phyloP scores from a whole-genome alignment of 2,888 invertebrate genomes.

The Cheilosia vernalis region DNA sequence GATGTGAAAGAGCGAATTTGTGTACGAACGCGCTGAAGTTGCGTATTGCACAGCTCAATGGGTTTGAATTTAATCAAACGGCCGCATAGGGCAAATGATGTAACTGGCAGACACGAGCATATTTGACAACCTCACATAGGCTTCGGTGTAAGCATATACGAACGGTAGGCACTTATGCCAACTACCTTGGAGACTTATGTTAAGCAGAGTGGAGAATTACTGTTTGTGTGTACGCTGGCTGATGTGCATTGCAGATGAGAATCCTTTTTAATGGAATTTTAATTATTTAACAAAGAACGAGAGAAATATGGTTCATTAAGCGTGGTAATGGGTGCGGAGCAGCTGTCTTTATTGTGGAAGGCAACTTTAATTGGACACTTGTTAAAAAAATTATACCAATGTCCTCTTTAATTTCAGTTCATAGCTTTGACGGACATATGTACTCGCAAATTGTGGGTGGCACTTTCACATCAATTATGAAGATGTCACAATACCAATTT shows the following conservation, averaged over 20 bases:
- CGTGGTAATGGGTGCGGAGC: slow-evolving; percentile 31
- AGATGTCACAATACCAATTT: too few relatives aligned
- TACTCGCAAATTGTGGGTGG: too few relatives aligned
- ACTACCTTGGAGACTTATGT: slow-evolving; percentile 4
- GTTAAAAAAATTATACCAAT: slow-evolving; percentile 9
- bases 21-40: slow-evolving; percentile 25
- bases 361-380: slow-evolving; percentile 37
- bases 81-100: neutral
- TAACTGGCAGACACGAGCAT: neutral
- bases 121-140: slow-evolving; percentile 14
- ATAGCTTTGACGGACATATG: neutral
- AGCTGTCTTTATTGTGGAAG: slow-evolving; percentile 31
- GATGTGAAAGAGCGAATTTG: slow-evolving; percentile 14
- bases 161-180: neutral
- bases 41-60: slow-evolving; percentile 39
- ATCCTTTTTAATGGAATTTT: slow-evolving; percentile 72
- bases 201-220: neutral
- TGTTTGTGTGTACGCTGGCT: slow-evolving; percentile 3
- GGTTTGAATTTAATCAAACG: slow-evolving; percentile 59
- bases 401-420: neutral
- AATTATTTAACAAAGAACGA: slow-evolving; percentile 71
- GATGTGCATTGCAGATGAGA: slow-evolving; percentile 54
- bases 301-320: slow-evolving; percentile 68
- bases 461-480: too few relatives aligned
- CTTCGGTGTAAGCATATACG: neutral